A percentile compares a stretch with the other conserved stretches of the same genome.
These are phyloP conservation scores for Lipotes vexillifer DNA, from an alignment of 2,113 vertebrate genomes.

Conservation along the genomic window DNA sequence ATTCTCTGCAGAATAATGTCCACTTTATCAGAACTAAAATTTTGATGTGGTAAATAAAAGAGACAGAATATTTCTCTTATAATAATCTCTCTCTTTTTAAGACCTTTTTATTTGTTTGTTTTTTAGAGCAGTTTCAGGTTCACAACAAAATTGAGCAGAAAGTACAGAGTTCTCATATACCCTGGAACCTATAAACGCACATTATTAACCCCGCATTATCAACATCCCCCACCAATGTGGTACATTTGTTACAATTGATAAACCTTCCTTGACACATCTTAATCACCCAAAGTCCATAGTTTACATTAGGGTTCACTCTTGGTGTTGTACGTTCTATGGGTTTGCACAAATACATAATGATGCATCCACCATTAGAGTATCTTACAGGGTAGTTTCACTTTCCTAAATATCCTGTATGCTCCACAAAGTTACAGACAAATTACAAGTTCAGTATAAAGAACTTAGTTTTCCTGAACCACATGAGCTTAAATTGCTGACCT, in stretches of 20 bases:
- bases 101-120: neutral
- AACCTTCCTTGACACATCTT: neutral
- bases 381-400: neutral
- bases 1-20: neutral
- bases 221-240: neutral
- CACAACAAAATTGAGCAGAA: neutral
- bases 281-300: neutral
- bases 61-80: neutral
- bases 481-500: neutral
- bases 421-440: neutral
- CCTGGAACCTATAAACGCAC: neutral
- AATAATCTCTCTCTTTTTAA: neutral
- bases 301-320: neutral
- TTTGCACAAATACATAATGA: neutral
- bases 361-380: neutral
- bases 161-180: neutral
- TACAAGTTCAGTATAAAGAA: neutral
- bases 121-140: neutral
- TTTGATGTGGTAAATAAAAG: neutral
- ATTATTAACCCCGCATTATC: neutral
- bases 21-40: neutral
- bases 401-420: neutral
- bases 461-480: neutral
- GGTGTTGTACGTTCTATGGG: neutral
- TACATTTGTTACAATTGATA: neutral